Evolutionary conservation across 2,113 vertebrate species (phyloP).

Genomic region (Epinephelus moara): DNA sequence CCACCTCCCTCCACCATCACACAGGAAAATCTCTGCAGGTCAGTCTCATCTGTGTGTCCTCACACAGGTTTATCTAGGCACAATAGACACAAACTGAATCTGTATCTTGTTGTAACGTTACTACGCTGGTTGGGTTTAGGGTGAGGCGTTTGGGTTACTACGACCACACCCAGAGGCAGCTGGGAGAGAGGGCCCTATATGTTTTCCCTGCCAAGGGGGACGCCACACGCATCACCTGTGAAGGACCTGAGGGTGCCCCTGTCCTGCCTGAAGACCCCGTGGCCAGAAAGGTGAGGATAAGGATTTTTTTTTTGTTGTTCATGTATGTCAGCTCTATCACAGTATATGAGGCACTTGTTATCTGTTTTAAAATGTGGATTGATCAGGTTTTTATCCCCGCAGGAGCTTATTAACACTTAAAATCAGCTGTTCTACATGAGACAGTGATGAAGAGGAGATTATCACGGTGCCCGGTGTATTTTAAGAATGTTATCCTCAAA

Average conservation of each 20-base stretch:
- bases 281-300: conserved; percentile 90
- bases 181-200: conserved; percentile 95
- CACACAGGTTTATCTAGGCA: not conserved
- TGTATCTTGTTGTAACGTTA: not conserved
- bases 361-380: not conserved
- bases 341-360: not conserved
- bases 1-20: conserved; percentile 94
- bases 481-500: not conserved
- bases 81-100: not conserved
- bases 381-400: not conserved
- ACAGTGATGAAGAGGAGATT: not conserved
- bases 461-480: not conserved
- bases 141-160: conserved; percentile 96
- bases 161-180: conserved; percentile 97
- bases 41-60: not conserved
- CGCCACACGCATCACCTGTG: conserved; percentile 93
- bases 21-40: conserved; percentile 96
- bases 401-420: not conserved
- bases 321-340: not conserved
- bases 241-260: conserved; percentile 92
- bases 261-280: conserved; percentile 93
- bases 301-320: not conserved
- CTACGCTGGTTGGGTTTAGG: conserved; percentile 74
- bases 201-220: conserved; percentile 96
- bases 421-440: conserved; percentile 3